Base-by-base conservation (phyloP, 2,113 vertebrate genomes). In the Hemicordylus capensis region DNA sequence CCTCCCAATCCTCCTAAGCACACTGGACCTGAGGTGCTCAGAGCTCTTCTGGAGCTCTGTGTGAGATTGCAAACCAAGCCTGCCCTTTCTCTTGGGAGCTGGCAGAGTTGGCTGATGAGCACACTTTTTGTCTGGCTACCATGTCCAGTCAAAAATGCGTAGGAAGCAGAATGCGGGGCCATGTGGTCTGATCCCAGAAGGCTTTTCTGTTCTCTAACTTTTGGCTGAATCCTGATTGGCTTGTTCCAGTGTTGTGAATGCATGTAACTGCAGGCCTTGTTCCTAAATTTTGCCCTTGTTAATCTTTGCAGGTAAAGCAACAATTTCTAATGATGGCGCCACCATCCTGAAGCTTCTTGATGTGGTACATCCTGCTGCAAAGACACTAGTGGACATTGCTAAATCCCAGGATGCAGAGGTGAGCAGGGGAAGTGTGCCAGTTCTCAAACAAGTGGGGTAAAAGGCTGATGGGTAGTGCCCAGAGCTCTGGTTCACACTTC, bases 391-490 rank as follows among this genome's bases (percentile, higher is more conserved):
- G 91, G 99, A 99, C 96, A 99, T 99, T 0, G 99, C 99, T 88
- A 98, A 98, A 63, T 99, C 98, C 72, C 98, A 99, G 87, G 99
- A 99, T 67, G 99, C 98, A 9, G 99, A 99, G 98, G 99, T 99
- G 89, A 61, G 95, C 80, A 26, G 15, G 6, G 39, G 64, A 26
- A 26, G 11, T 6, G 17, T 10, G 56, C 26, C 1, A 12, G 2
- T 61, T 80, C 1, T 0, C 77, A 6, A 7, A 22, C 0, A 31
- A 4, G 11, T 24, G 14, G 6, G 1, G 31, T 6, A 2, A 24
- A 77, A 39, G 24, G 42, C 34, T 67, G 22, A 37, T 42, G 19
- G n/a, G 14, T 12, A 14, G 31, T 34, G n/a, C 64, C n/a, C 64
- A 11, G 14, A n/a, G n/a, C 17, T 19, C 66, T 37, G 20, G n/a